Base-by-base conservation (phyloP, 64 coral and sea anemone species). In the Astreopora myriophthalma region DNA sequence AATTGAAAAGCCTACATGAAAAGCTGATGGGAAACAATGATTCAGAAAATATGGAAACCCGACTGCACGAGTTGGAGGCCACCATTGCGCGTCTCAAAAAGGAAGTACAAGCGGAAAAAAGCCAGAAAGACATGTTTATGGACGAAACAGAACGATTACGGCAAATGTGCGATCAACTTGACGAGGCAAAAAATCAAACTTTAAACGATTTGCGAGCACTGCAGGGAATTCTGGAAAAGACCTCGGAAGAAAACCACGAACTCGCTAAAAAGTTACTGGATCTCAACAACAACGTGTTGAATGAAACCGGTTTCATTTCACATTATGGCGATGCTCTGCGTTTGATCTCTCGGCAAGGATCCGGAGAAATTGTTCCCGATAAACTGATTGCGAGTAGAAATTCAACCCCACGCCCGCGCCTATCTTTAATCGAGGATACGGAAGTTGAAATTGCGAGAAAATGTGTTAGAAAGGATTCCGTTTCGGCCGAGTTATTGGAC, bases 1-100 rank as follows among this genome's bases (percentile, higher is more conserved):
- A 92, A 68, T 37, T 92, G 6, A 86, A 64, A 61, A 92, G 90
- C n/a, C 13, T 86, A 0, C 70, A 92, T 17, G 42, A 86, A 30
- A 77, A 68, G 40, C 48, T 85, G 0, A 65, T 85, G 10, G 32
- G 2, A 46, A 48, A 65, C 76, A 17, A 26, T 1, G 34, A 92
- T 38, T 34, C 28, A 22, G 90, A 85, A 0, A 63, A 36, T 8
- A 30, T 68, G 34, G 22, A 31, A 17, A 27, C 5, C 14, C 44
- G 30, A 17, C 17, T 86, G 27, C 36, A 44, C 27, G 25, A 92
- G 13, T 10, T 86, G 14, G 40, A 84, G 10, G 28, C 22, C 17
- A 66, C 16, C 27, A 92, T 34, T 13, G 20, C 65, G 49, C 24
- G 16, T 14, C 19, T 76, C 17, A 51, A 61, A 65, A 14, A 76